phyloP scores from a whole-genome alignment of 2,797 vertebrate species.

The Rhodeus uyekii region DNA sequence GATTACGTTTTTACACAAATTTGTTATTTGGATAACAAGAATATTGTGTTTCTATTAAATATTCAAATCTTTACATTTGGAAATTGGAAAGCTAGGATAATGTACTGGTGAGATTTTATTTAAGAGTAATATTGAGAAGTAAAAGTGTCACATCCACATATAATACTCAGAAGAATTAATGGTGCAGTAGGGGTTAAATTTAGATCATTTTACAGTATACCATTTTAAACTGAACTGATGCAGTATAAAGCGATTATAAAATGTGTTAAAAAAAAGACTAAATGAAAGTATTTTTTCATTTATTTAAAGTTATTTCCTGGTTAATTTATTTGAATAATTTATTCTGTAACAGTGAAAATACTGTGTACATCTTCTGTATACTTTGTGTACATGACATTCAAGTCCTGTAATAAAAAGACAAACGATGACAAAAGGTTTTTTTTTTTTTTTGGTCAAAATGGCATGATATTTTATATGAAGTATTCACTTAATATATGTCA shows the following conservation, averaged over 20 bases:
- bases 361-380: neutral
- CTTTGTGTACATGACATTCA: neutral
- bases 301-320: neutral
- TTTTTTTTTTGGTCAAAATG: neutral
- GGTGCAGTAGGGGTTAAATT: neutral
- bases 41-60: too few species aligned
- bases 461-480: neutral
- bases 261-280: neutral
- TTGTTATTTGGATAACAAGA: too few species aligned
- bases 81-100: too few species aligned
- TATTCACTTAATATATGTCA: neutral
- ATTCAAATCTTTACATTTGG: too few species aligned
- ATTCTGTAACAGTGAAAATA: neutral
- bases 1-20: neutral
- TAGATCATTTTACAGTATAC: neutral
- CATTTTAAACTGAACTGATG: neutral
- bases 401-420: neutral
- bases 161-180: neutral
- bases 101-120: neutral
- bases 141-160: neutral
- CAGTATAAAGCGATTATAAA: neutral
- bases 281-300: neutral
- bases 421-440: neutral
- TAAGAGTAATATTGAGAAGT: neutral
- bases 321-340: neutral